Evolutionary conservation across 1,140 invertebrate genomes (phyloP).

Genomic region (Ylistrum balloti): DNA sequence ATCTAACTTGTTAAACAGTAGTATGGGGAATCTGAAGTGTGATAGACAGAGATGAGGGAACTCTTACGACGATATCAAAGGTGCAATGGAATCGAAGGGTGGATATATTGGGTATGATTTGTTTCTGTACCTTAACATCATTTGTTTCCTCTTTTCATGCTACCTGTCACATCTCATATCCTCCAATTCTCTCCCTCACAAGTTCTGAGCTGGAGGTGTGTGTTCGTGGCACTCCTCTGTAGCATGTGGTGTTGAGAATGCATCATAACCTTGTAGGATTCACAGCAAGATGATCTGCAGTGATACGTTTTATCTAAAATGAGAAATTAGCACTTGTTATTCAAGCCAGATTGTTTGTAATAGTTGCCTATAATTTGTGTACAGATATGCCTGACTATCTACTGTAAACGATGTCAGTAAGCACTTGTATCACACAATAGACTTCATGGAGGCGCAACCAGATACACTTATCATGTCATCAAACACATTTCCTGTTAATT

Average conservation of each 20-base stretch:
- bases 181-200: too few species aligned
- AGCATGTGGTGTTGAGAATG: background rate
- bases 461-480: constrained; percentile 1
- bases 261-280: background rate
- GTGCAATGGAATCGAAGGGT: too few species aligned
- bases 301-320: background rate
- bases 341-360: constrained; percentile 3
- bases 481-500: background rate
- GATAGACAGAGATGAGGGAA: too few species aligned
- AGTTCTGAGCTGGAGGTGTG: too few species aligned
- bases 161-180: too few species aligned
- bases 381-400: background rate
- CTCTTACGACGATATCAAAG: too few species aligned
- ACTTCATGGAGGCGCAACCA: background rate
- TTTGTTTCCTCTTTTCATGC: too few species aligned
- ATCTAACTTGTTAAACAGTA: too few species aligned
- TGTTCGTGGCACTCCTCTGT: too few species aligned
- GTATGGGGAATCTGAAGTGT: too few species aligned
- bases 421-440: background rate
- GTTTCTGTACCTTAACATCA: too few species aligned
- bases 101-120: too few species aligned
- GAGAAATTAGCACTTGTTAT: constrained; percentile 19
- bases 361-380: background rate
- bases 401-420: background rate
- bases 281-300: background rate